Evolutionary conservation across 1,140 invertebrate species (phyloP), one percentile per base, ranked within the genome.

Genomic region (Mycetomoellerius zeteki): DNA sequence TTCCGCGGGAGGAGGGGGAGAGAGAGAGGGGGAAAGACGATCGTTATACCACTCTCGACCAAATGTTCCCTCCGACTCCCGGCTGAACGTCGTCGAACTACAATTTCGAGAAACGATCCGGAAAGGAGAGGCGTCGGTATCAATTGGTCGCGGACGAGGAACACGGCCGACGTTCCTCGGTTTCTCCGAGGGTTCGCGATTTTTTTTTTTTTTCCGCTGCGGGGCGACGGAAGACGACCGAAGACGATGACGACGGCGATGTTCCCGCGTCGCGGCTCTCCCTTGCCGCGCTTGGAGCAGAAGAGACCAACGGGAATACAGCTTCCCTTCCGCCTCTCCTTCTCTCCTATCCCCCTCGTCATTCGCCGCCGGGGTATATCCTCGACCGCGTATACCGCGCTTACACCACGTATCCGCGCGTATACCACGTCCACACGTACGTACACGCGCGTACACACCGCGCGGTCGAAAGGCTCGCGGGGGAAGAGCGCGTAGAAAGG

Each of bases 101-200:
- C 21, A 69, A 69, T 73, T 84, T 47, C 54, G 62, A 64, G 78
- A 84, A 58, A 71, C 78, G 76, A 86, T 78, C 80, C 84, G 82
- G 89, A 75, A 86, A 60, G 76, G 72, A 90, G 85, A 90, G 89
- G 86, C 93, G 91, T 90, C 89, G 88, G 91, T 93, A 94, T 94
- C 94, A 94, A 94, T 94, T 94, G 93, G 92, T 91, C 90, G 56
- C 54, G 91, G 91, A 92, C 91, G 73, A 90, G 90, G 8, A 91
- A 82, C 67, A 47, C 54, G 67, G 43, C n/a, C 92, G 93, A 93
- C 90, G 91, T 92, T 92, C 90, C n/a, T 92, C 89, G 80, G 85
- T 27, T 86, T 88, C 89, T 76, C 90, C 50, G 43, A 54, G 27
- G 62, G 27, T 43, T 43, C 37, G 7, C 2, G 21, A 89, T 91